Percentiles rank a stretch among this genome's conserved stretches.
Conservation (phyloP, 1,140 invertebrate genomes). For the Drosophila melanogaster region DNA sequence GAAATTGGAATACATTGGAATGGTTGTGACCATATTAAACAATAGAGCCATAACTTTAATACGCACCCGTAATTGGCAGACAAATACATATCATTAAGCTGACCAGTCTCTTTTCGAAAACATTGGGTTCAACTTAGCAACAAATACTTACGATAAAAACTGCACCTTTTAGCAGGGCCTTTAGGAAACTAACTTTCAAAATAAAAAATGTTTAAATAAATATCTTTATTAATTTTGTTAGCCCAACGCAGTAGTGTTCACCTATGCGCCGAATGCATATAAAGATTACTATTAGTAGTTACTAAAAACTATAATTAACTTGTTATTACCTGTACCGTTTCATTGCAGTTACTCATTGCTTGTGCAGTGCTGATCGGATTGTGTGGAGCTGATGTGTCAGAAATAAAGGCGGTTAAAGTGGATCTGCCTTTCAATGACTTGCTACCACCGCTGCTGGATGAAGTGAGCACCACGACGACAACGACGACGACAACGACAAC, state of each 20-base stretch:
- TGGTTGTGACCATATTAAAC: conserved; percentile 24
- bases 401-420: conserved; percentile 52
- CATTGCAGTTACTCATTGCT: conserved; percentile 65
- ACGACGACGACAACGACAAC: background rate
- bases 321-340: background rate
- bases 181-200: too few species aligned
- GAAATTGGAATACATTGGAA: conserved; percentile 30
- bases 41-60: conserved; percentile 40
- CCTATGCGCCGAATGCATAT: too few species aligned
- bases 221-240: too few species aligned
- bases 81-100: background rate
- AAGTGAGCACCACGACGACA: conserved; percentile 27
- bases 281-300: too few species aligned
- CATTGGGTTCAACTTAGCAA: background rate
- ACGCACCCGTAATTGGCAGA: conserved; percentile 4
- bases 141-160: too few species aligned
- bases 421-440: conserved; percentile 79
- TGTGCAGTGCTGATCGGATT: conserved; percentile 46
- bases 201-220: too few species aligned
- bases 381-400: conserved; percentile 59
- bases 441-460: conserved; percentile 69
- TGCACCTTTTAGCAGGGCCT: too few species aligned
- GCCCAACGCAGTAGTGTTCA: too few species aligned
- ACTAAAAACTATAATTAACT: background rate
- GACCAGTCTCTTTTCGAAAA: background rate